Percentiles rank a stretch among this genome's conserved stretches.
phyloP scores from a whole-genome alignment of 2,113 vertebrate species.

The Pachypanchax playfairii region DNA sequence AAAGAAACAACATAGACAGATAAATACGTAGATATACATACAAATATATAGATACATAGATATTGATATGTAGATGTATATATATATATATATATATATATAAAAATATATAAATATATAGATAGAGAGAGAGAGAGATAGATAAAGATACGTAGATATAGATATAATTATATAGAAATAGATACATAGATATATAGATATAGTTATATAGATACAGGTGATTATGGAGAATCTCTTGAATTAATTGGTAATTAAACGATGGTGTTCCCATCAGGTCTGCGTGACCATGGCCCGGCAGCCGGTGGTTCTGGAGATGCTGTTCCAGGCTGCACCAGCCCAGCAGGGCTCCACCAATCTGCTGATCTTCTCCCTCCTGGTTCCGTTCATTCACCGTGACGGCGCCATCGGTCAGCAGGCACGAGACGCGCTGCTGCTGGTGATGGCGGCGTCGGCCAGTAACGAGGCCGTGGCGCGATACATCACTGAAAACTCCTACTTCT shows the following conservation, averaged over 20 bases:
- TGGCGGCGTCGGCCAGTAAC: conserved; percentile 91
- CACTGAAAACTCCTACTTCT: conserved; percentile 95
- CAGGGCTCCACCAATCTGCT: conserved; percentile 88
- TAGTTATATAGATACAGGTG: too few relatives aligned
- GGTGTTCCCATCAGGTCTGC: conserved; percentile 75
- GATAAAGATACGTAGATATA: too few relatives aligned
- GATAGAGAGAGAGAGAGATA: too few relatives aligned
- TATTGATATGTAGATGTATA: too few relatives aligned
- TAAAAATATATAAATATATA: too few relatives aligned
- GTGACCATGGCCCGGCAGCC: conserved; percentile 91
- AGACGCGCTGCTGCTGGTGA: conserved; percentile 93
- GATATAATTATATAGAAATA: too few relatives aligned
- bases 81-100: too few relatives aligned
- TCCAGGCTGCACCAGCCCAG: conserved; percentile 82
- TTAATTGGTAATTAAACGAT: not conserved
- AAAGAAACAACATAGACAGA: too few relatives aligned
- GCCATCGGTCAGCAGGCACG: conserved; percentile 91
- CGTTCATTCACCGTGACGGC: conserved; percentile 95
- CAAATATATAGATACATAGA: too few relatives aligned
- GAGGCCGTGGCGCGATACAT: conserved; percentile 88
- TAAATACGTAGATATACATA: too few relatives aligned
- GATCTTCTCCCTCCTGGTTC: conserved; percentile 94
- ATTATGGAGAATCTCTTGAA: too few relatives aligned
- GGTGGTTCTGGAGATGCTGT: conserved; percentile 88
- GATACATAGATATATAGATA: too few relatives aligned